Conservation (phyloP, 2,797 vertebrate genomes). For the Nasua narica region DNA sequence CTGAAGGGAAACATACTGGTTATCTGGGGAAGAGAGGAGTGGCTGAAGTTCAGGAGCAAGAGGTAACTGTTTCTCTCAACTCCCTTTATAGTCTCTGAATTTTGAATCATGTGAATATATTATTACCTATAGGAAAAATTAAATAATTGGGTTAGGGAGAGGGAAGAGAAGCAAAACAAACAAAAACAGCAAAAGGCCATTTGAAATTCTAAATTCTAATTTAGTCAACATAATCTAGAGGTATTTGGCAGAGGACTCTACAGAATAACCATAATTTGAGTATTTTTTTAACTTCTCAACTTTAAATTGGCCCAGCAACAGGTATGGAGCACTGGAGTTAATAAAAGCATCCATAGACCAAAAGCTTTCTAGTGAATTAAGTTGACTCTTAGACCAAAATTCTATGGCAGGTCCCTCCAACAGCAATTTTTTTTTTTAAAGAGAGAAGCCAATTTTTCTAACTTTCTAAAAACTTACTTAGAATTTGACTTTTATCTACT, state of each 20-base stretch:
- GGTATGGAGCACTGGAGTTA: neutral
- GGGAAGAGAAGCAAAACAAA: neutral
- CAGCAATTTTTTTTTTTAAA: neutral
- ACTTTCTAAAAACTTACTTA: neutral
- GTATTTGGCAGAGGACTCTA: neutral
- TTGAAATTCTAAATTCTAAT: neutral
- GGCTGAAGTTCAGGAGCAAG: neutral
- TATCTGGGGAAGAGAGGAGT: neutral
- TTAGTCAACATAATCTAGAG: neutral
- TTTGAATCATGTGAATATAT: neutral
- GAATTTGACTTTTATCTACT: neutral
- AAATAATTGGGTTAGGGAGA: neutral
- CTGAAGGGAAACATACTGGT: neutral
- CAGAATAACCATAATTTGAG: neutral
- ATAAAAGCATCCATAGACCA: neutral
- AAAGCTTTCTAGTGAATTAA: slow-evolving; percentile 4
- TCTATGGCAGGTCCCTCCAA: neutral
- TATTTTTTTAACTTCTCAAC: slow-evolving; percentile 6
- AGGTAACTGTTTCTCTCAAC: neutral
- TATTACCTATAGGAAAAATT: neutral
- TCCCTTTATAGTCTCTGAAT: neutral
- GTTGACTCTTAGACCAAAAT: neutral
- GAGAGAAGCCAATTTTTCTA: neutral
- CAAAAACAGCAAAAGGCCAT: neutral
- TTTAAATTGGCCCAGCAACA: slow-evolving; percentile 21